Percentiles rank a stretch among this genome's conserved stretches.
Evolutionary conservation across 2,888 invertebrate genomes (phyloP).

Genomic region (Scelioninae gen. 2): DNA sequence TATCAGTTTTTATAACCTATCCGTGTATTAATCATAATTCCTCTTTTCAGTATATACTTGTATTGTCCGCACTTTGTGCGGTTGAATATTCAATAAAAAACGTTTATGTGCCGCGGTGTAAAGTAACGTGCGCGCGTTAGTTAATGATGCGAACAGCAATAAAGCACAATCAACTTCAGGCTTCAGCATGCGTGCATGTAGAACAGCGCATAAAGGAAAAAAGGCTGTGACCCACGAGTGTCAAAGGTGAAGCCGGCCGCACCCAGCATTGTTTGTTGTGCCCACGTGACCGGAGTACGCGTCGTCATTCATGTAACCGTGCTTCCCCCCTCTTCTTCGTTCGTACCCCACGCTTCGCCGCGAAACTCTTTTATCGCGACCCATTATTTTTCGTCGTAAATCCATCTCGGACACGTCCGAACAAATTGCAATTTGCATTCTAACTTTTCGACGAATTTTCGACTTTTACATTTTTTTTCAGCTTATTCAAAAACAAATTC

Average conservation of each 20-base stretch:
- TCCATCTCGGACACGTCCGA: constrained; percentile 27
- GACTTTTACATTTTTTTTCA: neutral
- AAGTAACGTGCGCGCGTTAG: constrained; percentile 37
- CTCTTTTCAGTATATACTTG: constrained; percentile 16
- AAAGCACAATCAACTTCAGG: constrained; percentile 50
- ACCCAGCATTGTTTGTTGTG: too few relatives aligned
- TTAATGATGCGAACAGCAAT: constrained; percentile 50
- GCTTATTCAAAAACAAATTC: too few relatives aligned
- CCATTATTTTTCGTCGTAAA: constrained; percentile 34
- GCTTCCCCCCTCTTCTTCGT: constrained; percentile 1
- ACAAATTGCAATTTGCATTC: constrained; percentile 22
- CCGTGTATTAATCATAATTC: constrained; percentile 24
- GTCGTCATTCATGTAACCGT: constrained; percentile 36
- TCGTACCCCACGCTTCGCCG: constrained; percentile 35
- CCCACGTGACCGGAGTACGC: too few relatives aligned
- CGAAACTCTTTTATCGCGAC: constrained; percentile 54
- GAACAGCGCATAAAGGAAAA: constrained; percentile 43
- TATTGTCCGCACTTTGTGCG: constrained; percentile 21
- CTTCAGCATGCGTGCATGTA: constrained; percentile 45
- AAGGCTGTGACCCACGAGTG: too few relatives aligned
- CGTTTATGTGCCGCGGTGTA: constrained; percentile 16
- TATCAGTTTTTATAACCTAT: neutral
- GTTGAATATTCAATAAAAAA: constrained; percentile 47
- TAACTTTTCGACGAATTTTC: too few relatives aligned
- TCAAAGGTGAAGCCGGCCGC: too few relatives aligned